Conservation (phyloP, 2,888 invertebrate genomes). For the Iselma pallidipennis region DNA sequence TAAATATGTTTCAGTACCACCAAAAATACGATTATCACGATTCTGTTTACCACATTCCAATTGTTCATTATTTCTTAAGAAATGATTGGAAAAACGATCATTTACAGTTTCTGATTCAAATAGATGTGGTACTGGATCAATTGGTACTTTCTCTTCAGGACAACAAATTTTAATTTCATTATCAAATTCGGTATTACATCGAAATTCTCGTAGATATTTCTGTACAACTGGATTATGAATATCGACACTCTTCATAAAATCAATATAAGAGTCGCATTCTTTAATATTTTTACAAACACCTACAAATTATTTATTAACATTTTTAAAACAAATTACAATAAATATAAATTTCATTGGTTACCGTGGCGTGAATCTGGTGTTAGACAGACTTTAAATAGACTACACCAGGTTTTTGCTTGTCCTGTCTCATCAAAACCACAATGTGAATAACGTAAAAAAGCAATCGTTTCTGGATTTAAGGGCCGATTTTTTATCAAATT, state of each 20-base stretch:
- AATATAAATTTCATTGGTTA: conserved; percentile 17
- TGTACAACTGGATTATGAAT: conserved; percentile 8
- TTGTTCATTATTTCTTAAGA: conserved; percentile 18
- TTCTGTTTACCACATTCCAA: conserved; percentile 61
- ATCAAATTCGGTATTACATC: conserved; percentile 31
- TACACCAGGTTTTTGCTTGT: conserved; percentile 58
- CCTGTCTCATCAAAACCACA: conserved; percentile 58
- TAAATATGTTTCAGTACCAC: conserved; percentile 62
- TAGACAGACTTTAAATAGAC: conserved; percentile 28
- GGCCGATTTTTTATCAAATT: conserved; percentile 39
- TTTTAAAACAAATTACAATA: conserved; percentile 24
- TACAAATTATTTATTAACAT: conserved; percentile 3
- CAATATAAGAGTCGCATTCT: conserved; percentile 18
- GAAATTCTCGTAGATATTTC: conserved; percentile 30
- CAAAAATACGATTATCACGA: conserved; percentile 61
- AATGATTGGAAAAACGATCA: conserved; percentile 16
- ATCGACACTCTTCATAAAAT: conserved; percentile 22
- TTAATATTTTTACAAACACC: conserved; percentile 18
- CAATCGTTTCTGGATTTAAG: conserved; percentile 39
- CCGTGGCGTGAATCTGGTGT: conserved; percentile 36
- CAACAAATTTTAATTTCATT: conserved; percentile 33
- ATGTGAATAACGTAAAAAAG: conserved; percentile 55
- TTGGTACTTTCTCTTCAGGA: conserved; percentile 19
- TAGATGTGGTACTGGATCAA: background rate
- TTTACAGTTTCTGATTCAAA: conserved; percentile 1